These are phyloP conservation scores for Albula glossodonta DNA, from an alignment of 2,113 vertebrate genomes.

Conservation along the genomic window DNA sequence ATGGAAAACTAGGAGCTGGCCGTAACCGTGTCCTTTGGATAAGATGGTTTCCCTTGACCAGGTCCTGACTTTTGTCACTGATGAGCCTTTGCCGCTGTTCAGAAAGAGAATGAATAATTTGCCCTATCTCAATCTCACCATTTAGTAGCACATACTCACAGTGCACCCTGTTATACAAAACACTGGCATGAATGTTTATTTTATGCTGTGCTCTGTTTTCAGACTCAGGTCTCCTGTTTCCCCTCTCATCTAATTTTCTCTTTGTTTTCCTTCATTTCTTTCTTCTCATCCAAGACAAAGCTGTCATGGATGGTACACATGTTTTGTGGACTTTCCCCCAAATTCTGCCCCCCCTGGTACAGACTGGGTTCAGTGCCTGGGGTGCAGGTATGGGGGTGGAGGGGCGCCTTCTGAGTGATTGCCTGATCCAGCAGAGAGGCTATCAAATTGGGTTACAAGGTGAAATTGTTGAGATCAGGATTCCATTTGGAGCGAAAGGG, in stretches of 20 bases:
- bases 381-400: slow-evolving; percentile 35
- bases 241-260: background rate
- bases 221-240: background rate
- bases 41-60: too few relatives aligned
- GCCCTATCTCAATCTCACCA: too few relatives aligned
- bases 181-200: background rate
- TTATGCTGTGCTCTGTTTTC: background rate
- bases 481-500: slow-evolving; percentile 48
- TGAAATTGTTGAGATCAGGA: slow-evolving; percentile 28
- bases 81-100: too few relatives aligned
- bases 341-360: slow-evolving; percentile 35
- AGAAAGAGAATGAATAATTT: too few relatives aligned
- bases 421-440: slow-evolving; percentile 28
- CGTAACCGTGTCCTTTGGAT: too few relatives aligned
- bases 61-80: too few relatives aligned
- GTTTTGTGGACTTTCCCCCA: slow-evolving; percentile 41
- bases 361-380: slow-evolving; percentile 19
- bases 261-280: background rate
- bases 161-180: background rate
- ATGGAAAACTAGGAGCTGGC: too few relatives aligned
- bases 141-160: too few relatives aligned
- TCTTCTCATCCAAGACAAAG: slow-evolving; percentile 26
- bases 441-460: slow-evolving; percentile 30
- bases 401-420: slow-evolving; percentile 38
- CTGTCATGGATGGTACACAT: slow-evolving; percentile 25